Conservation (phyloP, 2,113 vertebrate genomes). For the Bambusicola thoracicus region DNA sequence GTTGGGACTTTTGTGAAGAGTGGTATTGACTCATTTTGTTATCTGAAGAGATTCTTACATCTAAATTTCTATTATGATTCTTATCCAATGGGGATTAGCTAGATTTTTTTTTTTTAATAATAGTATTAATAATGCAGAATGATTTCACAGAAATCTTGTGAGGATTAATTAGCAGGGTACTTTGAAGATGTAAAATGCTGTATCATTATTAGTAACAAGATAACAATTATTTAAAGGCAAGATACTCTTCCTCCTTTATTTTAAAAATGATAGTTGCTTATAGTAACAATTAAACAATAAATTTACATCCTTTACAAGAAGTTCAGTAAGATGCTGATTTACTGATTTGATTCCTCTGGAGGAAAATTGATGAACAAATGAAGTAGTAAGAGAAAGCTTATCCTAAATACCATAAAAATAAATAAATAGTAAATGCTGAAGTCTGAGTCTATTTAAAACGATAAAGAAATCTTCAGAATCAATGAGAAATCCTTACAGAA, state of each 20-base stretch:
- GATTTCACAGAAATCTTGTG: not conserved
- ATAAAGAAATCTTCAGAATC: not conserved
- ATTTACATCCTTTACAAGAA: not conserved
- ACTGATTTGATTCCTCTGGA: not conserved
- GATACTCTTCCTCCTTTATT: not conserved
- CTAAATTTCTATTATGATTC: not conserved
- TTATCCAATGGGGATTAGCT: not conserved
- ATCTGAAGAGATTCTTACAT: not conserved
- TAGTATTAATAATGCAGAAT: constrained; percentile 1
- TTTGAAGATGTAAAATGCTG: not conserved
- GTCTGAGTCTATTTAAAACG: not conserved
- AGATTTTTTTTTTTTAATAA: not conserved
- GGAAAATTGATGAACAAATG: not conserved
- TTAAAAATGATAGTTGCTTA: not conserved
- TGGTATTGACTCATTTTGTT: not conserved
- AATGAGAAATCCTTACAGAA: not conserved
- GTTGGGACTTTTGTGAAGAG: not conserved
- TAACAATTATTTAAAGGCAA: constrained; percentile 20
- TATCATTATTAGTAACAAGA: not conserved
- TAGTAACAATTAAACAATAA: not conserved
- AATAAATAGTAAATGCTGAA: not conserved
- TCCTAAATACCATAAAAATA: not conserved
- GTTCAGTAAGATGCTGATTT: not conserved
- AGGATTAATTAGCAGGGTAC: not conserved
- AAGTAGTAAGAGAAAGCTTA: not conserved